Evolutionary conservation across 1,140 invertebrate species (phyloP).

Genomic region (Panagrolaimus sp.): DNA sequence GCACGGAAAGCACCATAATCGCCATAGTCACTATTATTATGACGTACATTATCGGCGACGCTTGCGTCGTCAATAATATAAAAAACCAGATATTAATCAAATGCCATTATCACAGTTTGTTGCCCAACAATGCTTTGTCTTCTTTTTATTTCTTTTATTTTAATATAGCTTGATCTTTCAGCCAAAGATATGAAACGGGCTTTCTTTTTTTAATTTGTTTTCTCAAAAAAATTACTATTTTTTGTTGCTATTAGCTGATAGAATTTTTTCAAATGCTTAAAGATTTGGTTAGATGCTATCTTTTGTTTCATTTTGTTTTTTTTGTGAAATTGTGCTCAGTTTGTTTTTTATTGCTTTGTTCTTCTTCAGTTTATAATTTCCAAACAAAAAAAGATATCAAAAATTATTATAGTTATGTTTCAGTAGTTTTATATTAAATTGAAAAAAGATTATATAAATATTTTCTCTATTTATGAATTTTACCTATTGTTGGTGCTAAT

Average conservation of each 20-base stretch:
- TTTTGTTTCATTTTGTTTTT: conserved; percentile 2
- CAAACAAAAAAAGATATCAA: neutral
- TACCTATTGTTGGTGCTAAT: neutral
- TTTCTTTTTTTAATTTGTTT: conserved; percentile 2
- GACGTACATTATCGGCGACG: neutral
- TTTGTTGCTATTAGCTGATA: neutral
- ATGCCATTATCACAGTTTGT: too few species aligned
- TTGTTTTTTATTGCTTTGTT: neutral
- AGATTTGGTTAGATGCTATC: neutral
- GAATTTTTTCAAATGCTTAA: neutral
- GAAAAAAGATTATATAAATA: neutral
- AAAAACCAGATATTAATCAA: too few species aligned
- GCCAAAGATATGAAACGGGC: too few species aligned
- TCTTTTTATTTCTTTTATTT: too few species aligned
- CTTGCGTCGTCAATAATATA: too few species aligned
- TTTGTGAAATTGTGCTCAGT: neutral
- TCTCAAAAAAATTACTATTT: neutral
- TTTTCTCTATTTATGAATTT: neutral
- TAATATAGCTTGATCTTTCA: too few species aligned
- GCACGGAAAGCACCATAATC: neutral
- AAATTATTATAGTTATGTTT: too few species aligned
- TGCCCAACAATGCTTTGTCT: too few species aligned
- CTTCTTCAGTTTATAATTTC: neutral
- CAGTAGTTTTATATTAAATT: neutral
- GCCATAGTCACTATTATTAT: conserved; percentile 1